Evolutionary conservation across 2,888 invertebrate species (phyloP).

Genomic region (Lochmaea crataegi): DNA sequence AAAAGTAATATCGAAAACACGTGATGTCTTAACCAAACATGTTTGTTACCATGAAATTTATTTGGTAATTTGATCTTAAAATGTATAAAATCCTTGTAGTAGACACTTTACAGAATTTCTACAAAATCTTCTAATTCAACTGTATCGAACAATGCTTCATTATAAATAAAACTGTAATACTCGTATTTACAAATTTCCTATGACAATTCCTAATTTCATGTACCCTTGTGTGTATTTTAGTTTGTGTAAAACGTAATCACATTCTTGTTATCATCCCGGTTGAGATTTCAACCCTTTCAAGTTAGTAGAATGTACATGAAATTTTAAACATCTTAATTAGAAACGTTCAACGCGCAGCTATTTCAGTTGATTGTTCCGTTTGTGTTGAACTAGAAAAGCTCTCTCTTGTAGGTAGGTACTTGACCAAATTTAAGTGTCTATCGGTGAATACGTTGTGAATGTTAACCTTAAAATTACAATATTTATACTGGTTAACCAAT

Average conservation of each 20-base stretch:
- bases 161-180: too few relatives aligned
- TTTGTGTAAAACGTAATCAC: background rate
- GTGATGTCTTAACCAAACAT: too few relatives aligned
- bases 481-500: background rate
- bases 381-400: background rate
- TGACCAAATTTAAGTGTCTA: background rate
- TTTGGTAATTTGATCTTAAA: too few relatives aligned
- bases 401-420: background rate
- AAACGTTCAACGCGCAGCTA: background rate
- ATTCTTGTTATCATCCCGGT: background rate
- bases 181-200: background rate
- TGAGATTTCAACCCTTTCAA: background rate
- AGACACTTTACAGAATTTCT: too few relatives aligned
- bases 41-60: too few relatives aligned
- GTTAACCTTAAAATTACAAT: background rate
- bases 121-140: too few relatives aligned
- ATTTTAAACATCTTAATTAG: conserved; percentile 3
- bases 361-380: background rate
- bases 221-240: background rate
- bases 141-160: too few relatives aligned
- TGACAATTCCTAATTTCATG: background rate
- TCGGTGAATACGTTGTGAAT: background rate
- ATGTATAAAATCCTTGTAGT: too few relatives aligned
- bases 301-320: background rate
- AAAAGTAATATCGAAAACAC: too few relatives aligned